Evolutionary conservation across 2,113 vertebrate genomes (phyloP), one percentile per base, ranked within the genome.

Genomic region (Cebidichthys violaceus): DNA sequence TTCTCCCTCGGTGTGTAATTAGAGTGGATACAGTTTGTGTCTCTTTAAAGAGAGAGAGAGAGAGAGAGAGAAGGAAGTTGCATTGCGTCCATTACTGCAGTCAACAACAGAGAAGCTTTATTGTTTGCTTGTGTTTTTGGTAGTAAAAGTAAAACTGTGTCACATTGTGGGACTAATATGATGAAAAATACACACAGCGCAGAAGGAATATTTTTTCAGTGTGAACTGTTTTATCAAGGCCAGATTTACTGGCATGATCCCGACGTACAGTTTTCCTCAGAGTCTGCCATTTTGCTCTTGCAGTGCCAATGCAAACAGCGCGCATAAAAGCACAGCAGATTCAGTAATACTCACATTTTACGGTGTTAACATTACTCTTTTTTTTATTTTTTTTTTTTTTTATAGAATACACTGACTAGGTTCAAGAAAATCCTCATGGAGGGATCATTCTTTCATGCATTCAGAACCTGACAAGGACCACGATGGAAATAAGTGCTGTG

Each of bases 141-240:
- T 77, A 52, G 71, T 84, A 50, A 86, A 72, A 81, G 74, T 59
- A 47, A 70, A 70, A 62, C 9, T 41, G 45, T 57, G 68, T 83
- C 67, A 43, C 11, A 59, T 22, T 1, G 22, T 41, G n/a, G 62
- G 76, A 88, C 52, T 81, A 70, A 85, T 69, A 62, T 41, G 50
- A 81, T 75, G 41, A 70, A 64, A 84, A 70, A 55, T 52, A 70
- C 8, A 70, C 18, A 6, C 60, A 29, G 65, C n/a, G 37, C 67
- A 1, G n/a, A n/a, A 27, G 62, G 66, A 81, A 85, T 0, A 68
- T 52, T 18, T 14, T 14, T 29, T 80, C 14, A 0, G 45, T 81
- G 87, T 71, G 37, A 86, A 74, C 15, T 55, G 60, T 83, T 86
- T 86, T 64, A 88, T 92, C 80, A 57, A 77, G 45, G 60, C 73